Base-by-base conservation (phyloP, 2,888 invertebrate species). In the Macaria notata region DNA sequence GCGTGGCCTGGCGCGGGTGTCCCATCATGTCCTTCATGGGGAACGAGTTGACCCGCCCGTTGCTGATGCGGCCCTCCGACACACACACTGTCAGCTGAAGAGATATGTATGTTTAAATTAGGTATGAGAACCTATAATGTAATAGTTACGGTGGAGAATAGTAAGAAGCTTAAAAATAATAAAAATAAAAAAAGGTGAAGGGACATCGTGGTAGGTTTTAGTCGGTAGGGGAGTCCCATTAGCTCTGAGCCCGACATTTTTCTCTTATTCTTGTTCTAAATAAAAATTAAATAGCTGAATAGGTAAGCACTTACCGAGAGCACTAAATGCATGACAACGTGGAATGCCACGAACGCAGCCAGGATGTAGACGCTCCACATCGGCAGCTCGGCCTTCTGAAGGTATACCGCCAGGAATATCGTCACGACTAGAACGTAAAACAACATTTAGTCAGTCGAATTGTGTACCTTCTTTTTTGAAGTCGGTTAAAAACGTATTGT, bases 321-420 rank as follows among this genome's bases (percentile, higher is more conserved):
- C 55, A 98, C 92, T 44, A 98, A 83, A 83, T 99, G 98, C 78
- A 97, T 94, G 56, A 96, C 79, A 47, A 98, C 95, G 80, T 99
- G 97, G 89, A 98, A 96, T 3, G 95, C 95, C 9, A 98, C 97
- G 84, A 95, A 98, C 5, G 95, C 96, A 3, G 96, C 96, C 65
- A 99, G 86, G 60, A 98, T 95, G 94, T 95, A 98, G 66, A 97
- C 95, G 75, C 95, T 94, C 95, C 97, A 97, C 54, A 94, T 92
- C 0, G 98, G 98, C 45, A 98, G 89, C 74, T 96, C 95, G 4
- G 98, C 97, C 84, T 98, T 97, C 66, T 94, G 93, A 63, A 98
- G 92, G 75, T 95, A 95, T 31, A 97, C 95, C 43, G 98, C 97
- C 77, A 98, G 95, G 93, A 98, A 98, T 73, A 99, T 96, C 50